Evolutionary conservation across 2,113 vertebrate genomes (phyloP), one percentile per base, ranked within the genome.

Genomic region (Xenus cinereus): DNA sequence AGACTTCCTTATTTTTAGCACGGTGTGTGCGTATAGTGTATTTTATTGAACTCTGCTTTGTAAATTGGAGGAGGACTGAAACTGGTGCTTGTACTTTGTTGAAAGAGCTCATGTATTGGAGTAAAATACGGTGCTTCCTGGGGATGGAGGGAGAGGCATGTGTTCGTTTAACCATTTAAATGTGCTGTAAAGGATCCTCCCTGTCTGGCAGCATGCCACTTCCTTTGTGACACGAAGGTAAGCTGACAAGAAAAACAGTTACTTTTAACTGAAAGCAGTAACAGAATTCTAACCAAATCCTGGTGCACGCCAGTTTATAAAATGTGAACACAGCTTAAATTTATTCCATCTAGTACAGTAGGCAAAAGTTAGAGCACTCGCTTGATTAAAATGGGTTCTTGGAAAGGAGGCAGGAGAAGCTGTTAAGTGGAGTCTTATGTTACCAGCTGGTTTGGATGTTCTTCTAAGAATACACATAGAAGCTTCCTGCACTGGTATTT

Each of bases 391-490:
- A 84, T 9, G 53, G 79, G 53, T 78, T 92, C 85, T 78, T 87
- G 88, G 94, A 94, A 91, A 79, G 86, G 87, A 96, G 86, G 53
- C 71, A 79, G 63, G 57, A 68, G 91, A 91, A 95, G 67, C 80
- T 89, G 96, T 87, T 75, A 81, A 92, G 90, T 35, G 27, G 62
- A 90, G 62, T 82, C 62, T 97, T 87, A 32, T 82, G 86, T 95
- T 96, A 89, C 96, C 80, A 71, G 66, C 74, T 97, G 95, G 73
- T 72, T 95, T 92, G 91, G 33, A 76, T 87, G 67, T 76, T 94
- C 69, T 87, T 94, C 84, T 93, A 66, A 93, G 93, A 91, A 88
- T 73, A 73, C 60, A 28, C 14, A 50, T 5, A 69, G 81, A 73
- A 51, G 41, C 81, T 84, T 89, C 78, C 81, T 66, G 67, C 14